These are phyloP conservation scores for Promerops cafer DNA, from an alignment of 2,113 vertebrate species.

Conservation along the genomic window DNA sequence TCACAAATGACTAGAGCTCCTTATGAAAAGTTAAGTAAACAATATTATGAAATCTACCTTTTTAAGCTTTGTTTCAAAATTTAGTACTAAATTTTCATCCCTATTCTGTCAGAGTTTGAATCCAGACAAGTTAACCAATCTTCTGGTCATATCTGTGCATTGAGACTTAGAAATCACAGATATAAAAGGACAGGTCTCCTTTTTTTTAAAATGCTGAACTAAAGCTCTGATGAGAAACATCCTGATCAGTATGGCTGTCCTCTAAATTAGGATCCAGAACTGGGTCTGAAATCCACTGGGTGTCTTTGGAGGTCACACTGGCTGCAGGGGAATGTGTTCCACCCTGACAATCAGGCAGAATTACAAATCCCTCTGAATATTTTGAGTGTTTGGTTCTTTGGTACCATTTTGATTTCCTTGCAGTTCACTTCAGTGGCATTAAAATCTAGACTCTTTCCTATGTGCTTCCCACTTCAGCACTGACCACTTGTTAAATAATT, in stretches of 20 bases:
- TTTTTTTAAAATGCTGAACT: neutral
- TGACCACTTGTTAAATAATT: neutral
- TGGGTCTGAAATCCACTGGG: neutral
- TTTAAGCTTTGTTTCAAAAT: neutral
- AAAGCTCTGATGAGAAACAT: neutral
- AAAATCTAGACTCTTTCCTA: neutral
- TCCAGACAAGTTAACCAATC: neutral
- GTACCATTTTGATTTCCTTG: neutral
- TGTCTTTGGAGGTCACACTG: neutral
- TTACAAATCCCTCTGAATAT: neutral
- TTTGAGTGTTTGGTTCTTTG: neutral
- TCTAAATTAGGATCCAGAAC: neutral
- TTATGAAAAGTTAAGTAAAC: neutral
- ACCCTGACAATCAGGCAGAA: neutral
- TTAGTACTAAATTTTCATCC: neutral
- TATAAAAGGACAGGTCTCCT: neutral
- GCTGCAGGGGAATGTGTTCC: neutral
- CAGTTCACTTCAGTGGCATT: neutral
- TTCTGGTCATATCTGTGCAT: neutral
- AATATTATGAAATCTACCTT: neutral
- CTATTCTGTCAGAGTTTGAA: neutral
- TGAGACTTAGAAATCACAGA: neutral
- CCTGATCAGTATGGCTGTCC: neutral
- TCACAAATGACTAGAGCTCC: neutral
- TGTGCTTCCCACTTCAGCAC: neutral